Percentiles rank a stretch among this genome's conserved stretches.
Conservation (phyloP, 1,140 invertebrate species). For the Gonatopus flavifemur region DNA sequence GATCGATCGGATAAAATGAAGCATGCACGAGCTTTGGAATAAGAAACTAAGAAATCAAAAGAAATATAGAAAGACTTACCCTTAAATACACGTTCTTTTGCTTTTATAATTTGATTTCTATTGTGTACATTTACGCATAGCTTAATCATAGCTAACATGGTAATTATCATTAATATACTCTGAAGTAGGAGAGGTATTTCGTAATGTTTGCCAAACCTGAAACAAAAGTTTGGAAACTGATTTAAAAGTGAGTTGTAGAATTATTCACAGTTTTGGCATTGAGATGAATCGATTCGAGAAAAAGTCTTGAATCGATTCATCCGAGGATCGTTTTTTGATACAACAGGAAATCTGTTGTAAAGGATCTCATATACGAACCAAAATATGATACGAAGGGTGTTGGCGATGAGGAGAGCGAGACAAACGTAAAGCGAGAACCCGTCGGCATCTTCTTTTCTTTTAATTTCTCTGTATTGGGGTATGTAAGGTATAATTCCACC, state of each 20-base stretch:
- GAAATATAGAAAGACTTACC: constrained; percentile 63
- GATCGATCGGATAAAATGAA: too few species aligned
- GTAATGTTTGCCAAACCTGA: constrained; percentile 96
- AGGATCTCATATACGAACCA: constrained; percentile 72
- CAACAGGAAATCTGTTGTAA: background rate
- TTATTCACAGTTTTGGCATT: too few species aligned
- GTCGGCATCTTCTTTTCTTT: constrained; percentile 84
- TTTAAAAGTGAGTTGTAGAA: too few species aligned
- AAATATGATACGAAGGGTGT: constrained; percentile 95
- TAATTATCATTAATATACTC: constrained; percentile 95
- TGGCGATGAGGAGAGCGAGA: constrained; percentile 90
- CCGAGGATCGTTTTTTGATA: too few species aligned
- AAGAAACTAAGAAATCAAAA: background rate
- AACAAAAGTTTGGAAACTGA: constrained; percentile 45
- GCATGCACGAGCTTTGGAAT: too few species aligned
- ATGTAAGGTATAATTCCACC: constrained; percentile 86
- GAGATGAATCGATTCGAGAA: too few species aligned
- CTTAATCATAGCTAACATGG: constrained; percentile 95
- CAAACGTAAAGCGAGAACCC: constrained; percentile 98
- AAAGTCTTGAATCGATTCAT: too few species aligned
- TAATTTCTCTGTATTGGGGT: constrained; percentile 93
- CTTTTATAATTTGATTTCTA: constrained; percentile 78
- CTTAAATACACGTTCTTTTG: constrained; percentile 79
- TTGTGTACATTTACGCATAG: constrained; percentile 87
- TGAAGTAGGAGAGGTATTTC: constrained; percentile 93